Evolutionary conservation across 2,888 invertebrate species (phyloP).

Genomic region (Seira ritae): DNA sequence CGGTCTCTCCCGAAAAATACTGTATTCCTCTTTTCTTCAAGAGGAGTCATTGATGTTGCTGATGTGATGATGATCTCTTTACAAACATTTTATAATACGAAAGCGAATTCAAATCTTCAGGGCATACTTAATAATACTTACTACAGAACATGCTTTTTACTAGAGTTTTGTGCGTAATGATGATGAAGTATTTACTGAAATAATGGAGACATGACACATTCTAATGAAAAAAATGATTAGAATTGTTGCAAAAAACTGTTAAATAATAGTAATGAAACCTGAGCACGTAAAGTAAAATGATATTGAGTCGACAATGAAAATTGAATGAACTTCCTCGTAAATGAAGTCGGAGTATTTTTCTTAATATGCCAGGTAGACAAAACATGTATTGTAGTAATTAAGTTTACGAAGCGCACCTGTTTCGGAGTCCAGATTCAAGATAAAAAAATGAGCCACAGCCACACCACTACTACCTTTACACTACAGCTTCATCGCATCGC

Average conservation of each 20-base stretch:
- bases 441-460: too few species aligned
- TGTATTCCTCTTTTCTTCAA: not conserved
- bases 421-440: not conserved
- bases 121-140: too few species aligned
- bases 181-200: not conserved
- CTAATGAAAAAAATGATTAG: not conserved
- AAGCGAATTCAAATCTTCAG: too few species aligned
- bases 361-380: too few species aligned
- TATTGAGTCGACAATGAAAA: not conserved
- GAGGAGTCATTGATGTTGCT: not conserved
- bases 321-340: not conserved
- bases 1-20: slow-evolving; percentile 44
- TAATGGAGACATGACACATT: not conserved
- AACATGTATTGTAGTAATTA: not conserved
- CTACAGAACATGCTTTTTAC: too few species aligned
- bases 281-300: not conserved
- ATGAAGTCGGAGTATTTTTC: too few species aligned
- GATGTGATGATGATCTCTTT: too few species aligned
- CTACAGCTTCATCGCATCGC: not conserved
- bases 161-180: too few species aligned
- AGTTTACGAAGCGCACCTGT: not conserved
- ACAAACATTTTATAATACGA: too few species aligned
- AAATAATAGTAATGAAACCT: too few species aligned
- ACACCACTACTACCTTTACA: too few species aligned
- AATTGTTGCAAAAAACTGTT: too few species aligned